Conservation (phyloP, 30 jellyfish, hydroid and myxozoan species). For the Cassiopea xamachana region DNA sequence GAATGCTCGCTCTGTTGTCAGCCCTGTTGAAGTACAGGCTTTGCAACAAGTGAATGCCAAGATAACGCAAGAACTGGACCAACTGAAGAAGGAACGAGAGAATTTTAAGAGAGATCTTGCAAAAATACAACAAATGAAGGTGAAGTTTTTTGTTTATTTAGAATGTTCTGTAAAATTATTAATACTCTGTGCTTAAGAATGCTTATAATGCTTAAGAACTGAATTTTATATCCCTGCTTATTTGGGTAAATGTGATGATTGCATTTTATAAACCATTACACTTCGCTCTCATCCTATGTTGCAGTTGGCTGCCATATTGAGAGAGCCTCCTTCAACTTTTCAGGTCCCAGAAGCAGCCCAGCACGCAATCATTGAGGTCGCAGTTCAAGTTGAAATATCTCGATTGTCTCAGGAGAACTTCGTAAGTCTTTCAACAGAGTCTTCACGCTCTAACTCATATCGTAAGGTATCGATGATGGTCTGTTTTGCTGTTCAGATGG, state of each 20-base stretch:
- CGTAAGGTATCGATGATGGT: not conserved
- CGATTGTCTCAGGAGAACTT: slow-evolving; percentile 81
- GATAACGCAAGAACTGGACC: slow-evolving; percentile 49
- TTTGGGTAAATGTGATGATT: not conserved
- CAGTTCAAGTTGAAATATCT: slow-evolving; percentile 85
- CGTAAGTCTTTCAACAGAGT: slow-evolving; percentile 29
- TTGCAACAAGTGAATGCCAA: slow-evolving; percentile 45
- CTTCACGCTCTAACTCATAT: not conserved
- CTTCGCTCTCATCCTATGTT: not conserved
- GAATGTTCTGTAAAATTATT: no score
- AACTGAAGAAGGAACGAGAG: slow-evolving; percentile 61
- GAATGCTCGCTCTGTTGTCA: slow-evolving; percentile 1
- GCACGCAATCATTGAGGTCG: slow-evolving; percentile 43
- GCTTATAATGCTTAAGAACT: no score
- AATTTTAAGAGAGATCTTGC: slow-evolving; percentile 50
- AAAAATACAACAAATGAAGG: slow-evolving; percentile 59
- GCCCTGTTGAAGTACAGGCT: slow-evolving; percentile 48
- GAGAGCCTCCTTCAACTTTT: not conserved
- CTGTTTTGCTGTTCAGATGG: no score
- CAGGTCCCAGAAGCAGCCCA: slow-evolving; percentile 73
- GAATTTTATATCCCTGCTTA: not conserved
- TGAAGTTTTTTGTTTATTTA: not conserved
- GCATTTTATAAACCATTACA: not conserved
- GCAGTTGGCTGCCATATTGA: not conserved
- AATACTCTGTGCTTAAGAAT: no score